Evolutionary conservation across 2,797 vertebrate species (phyloP), one percentile per base, ranked within the genome.

Genomic region (Onychomys arenicola): DNA sequence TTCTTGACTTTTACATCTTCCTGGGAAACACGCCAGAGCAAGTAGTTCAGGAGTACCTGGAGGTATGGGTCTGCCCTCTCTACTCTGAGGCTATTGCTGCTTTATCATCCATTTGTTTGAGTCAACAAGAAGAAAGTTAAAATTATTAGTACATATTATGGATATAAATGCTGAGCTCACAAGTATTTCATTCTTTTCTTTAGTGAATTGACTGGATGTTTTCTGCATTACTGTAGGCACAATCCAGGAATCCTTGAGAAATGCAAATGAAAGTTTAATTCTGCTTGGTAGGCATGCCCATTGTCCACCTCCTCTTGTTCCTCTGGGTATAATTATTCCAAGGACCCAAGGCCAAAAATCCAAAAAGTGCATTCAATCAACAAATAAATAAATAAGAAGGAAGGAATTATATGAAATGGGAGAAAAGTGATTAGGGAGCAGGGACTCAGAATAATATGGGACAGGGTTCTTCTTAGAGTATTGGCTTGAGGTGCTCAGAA

Each of bases 1-100:
- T 99, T 96, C 98, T 99, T 93, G 99, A 99, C 97, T 99, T 99
- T 96, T 99, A 99, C 46, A 97, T 99, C 77, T 97, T 99, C 88
- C 97, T 99, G 93, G 99, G 99, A 88, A 98, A 99, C 92, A 99
- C 99, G 94, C 99, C 99, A 29, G 99, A 99, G 89, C 98, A 99
- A 97, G 99, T 99, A 16, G 99, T 99, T 76, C 99, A 99, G 95
- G 99, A 99, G 83, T 99, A 99, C 97, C 96, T 99, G 49, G 80
- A 98, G 99, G 99, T 99, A 97, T 65, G 98, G 76, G 21, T 93
- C 85, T 29, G 61, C 12, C 52, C n/a, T 40, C 49, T 67, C 69
- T 19, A 32, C 16, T 32, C 13, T 87, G 23, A 69, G 27, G 5
- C 55, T 40, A 7, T 57, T 78, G n/a, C 5, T 67, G 0, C 29